Base-by-base conservation (phyloP, 2,113 vertebrate species). In the Dolichotis patagonum region DNA sequence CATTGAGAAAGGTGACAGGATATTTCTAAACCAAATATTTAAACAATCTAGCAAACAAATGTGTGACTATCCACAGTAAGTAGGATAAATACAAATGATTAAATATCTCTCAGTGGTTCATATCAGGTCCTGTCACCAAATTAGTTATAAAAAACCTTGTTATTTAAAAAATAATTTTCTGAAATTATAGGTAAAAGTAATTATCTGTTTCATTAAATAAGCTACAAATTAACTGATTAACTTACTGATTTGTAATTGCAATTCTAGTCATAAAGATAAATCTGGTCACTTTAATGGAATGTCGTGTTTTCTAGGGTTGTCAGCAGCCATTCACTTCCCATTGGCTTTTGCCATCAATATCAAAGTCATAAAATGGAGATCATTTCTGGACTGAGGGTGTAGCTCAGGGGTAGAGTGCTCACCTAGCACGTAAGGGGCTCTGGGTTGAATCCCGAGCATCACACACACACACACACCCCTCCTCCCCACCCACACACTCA, bases 121-220 rank as follows among this genome's bases (percentile, higher is more conserved):
- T 22, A 46, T 81, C 22, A 88, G 56, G 46, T 87, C 46, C 69
- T 80, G 12, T 38, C 7, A 85, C 38, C 73, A 82, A 94, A 85
- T 26, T 41, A 49, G 12, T 54, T 84, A 86, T 7, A 17, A 32
- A 83, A 80, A 62, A 49, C 13, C 46, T 78, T 52, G 43, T 60
- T 52, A 96, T 92, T 83, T 14, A 46, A 46, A 46, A 46, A 46
- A 73, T 86, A 77, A 28, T 90, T 90, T 95, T 93, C 17, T 87
- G 54, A 12, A 78, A 73, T 87, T 93, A 80, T 9, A 6, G 54
- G 14, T 86, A 65, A 56, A 41, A 38, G 69, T 54, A 24, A 71
- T 17, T 49, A 30, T n/a, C n/a, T 38, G 5, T 90, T 80, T 75
- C 49, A 86, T 62, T 75, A 82, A 92, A 41, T 54, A 85, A 60